Conservation (phyloP, 2,113 vertebrate genomes). For the Procavia capensis region DNA sequence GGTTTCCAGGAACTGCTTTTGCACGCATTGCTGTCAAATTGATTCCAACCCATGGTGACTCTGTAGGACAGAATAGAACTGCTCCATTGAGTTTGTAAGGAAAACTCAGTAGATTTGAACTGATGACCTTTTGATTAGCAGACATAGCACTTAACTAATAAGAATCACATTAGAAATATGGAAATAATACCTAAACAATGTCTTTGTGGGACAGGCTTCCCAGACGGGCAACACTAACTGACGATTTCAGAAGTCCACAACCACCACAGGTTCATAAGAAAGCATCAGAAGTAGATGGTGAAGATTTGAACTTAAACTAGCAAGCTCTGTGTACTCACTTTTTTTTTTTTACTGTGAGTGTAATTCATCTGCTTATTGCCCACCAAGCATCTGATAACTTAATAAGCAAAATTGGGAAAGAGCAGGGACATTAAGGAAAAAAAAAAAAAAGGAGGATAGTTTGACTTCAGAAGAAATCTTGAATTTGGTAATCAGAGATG, state of each 20-base stretch:
- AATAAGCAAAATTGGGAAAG: neutral
- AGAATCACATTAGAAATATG: neutral
- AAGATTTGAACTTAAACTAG: neutral
- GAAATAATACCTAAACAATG: neutral
- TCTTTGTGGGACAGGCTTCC: neutral
- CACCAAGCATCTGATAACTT: neutral
- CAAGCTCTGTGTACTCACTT: neutral
- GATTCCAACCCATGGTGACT: too few relatives aligned
- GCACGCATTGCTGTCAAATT: too few relatives aligned
- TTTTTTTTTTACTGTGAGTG: neutral
- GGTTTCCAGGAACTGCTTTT: too few relatives aligned
- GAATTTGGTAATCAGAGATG: neutral
- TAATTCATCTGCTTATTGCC: neutral
- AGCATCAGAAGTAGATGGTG: neutral
- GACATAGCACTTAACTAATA: too few relatives aligned
- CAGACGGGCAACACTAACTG: neutral
- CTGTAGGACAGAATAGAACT: too few relatives aligned
- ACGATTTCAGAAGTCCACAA: neutral
- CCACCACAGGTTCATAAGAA: neutral
- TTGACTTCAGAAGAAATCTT: neutral
- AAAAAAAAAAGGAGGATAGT: neutral
- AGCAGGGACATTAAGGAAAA: neutral
- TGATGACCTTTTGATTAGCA: too few relatives aligned
- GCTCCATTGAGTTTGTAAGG: too few relatives aligned
- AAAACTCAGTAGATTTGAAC: too few relatives aligned